Evolutionary conservation across 2,888 invertebrate genomes (phyloP).

Genomic region (Atherix ibis): DNA sequence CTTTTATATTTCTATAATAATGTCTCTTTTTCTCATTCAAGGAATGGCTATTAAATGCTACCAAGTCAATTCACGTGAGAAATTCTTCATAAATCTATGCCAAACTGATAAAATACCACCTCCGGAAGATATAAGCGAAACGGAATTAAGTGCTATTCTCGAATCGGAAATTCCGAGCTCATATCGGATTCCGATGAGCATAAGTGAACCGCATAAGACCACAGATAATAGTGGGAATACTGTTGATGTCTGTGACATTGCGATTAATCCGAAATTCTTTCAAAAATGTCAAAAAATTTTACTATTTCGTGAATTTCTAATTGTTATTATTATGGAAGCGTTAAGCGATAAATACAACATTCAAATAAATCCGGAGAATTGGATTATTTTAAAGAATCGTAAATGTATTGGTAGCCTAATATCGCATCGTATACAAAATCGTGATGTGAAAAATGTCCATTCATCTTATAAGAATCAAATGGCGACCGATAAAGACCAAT

Average conservation of each 20-base stretch:
- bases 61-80: conserved; percentile 45
- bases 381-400: conserved; percentile 53
- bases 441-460: conserved; percentile 39
- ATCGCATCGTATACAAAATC: conserved; percentile 56
- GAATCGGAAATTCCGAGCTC: conserved; percentile 48
- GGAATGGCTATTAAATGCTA: conserved; percentile 67
- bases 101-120: conserved; percentile 59
- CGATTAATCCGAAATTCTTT: conserved; percentile 63
- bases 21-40: conserved; percentile 25
- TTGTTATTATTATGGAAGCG: conserved; percentile 65
- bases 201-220: conserved; percentile 65
- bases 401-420: conserved; percentile 59
- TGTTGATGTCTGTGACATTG: conserved; percentile 67
- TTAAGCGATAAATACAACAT: conserved; percentile 63
- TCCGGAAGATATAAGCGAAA: conserved; percentile 53
- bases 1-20: too few species aligned
- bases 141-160: conserved; percentile 51
- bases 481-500: conserved; percentile 14
- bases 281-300: conserved; percentile 53
- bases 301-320: conserved; percentile 62
- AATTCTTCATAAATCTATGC: conserved; percentile 78
- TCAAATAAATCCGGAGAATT: conserved; percentile 46
- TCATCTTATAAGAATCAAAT: conserved; percentile 17
- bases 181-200: conserved; percentile 78
- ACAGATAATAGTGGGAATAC: conserved; percentile 58